Conservation (phyloP, 2,888 invertebrate species). For the Dinocampus coccinellae region DNA sequence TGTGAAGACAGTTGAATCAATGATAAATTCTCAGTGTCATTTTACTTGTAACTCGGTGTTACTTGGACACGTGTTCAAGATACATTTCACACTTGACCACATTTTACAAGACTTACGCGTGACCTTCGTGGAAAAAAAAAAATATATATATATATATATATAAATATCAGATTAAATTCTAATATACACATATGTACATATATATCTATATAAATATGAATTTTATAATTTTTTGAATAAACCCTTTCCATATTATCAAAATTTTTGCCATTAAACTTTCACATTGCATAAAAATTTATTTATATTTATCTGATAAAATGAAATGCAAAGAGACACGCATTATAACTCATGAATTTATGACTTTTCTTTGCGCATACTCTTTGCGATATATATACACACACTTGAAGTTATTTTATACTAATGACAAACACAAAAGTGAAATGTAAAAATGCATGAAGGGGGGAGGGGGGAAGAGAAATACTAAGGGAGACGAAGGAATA, state of each 20-base stretch:
- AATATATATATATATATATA: too few species aligned
- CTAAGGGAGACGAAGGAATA: slow-evolving; percentile 56
- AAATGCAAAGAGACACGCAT: slow-evolving; percentile 28
- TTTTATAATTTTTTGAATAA: too few species aligned
- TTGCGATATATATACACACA: slow-evolving; percentile 25
- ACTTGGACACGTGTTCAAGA: slow-evolving; percentile 42
- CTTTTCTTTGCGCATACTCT: slow-evolving; percentile 48
- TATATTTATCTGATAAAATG: slow-evolving; percentile 3
- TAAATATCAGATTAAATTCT: too few species aligned
- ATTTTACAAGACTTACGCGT: background rate
- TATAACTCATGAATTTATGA: slow-evolving; percentile 62
- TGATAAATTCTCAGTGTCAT: slow-evolving; percentile 15
- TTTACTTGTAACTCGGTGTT: slow-evolving; percentile 33
- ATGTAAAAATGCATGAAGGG: slow-evolving; percentile 11
- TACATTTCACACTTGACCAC: slow-evolving; percentile 32
- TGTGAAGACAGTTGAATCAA: slow-evolving; percentile 28
- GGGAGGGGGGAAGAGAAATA: slow-evolving; percentile 27
- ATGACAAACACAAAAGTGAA: slow-evolving; percentile 54
- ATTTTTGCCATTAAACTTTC: background rate
- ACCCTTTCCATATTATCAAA: background rate
- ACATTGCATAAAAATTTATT: background rate
- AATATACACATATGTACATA: too few species aligned
- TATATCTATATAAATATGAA: too few species aligned
- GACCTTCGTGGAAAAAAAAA: slow-evolving; percentile 45
- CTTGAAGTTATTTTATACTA: slow-evolving; percentile 62